Conservation (phyloP, 2,113 vertebrate genomes). For the Sander vitreus region DNA sequence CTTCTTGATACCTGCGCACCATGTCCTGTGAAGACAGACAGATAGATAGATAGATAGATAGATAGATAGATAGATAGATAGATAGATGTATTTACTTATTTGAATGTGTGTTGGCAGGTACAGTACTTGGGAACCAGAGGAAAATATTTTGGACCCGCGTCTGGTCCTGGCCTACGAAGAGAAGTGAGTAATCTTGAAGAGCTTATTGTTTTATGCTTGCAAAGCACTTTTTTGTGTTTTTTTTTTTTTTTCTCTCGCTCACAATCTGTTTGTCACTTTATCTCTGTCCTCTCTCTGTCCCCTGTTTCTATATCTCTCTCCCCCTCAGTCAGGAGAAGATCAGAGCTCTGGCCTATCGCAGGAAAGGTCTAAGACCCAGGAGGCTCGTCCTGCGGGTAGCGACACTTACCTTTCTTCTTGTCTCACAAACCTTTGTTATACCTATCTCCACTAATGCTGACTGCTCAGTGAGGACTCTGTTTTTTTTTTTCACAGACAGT, state of each 20-base stretch:
- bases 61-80: constrained; percentile 1
- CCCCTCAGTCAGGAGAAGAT: constrained; percentile 92
- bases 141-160: constrained; percentile 98
- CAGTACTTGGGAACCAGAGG: constrained; percentile 99
- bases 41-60: background rate
- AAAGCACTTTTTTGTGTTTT: constrained; percentile 5
- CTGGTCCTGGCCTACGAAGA: constrained; percentile 97
- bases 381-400: constrained; percentile 94
- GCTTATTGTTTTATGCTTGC: background rate
- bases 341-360: constrained; percentile 94
- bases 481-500: background rate
- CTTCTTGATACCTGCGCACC: background rate
- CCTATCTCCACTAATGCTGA: background rate
- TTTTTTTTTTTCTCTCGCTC: background rate
- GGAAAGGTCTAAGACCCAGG: constrained; percentile 96
- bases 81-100: background rate
- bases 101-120: constrained; percentile 86
- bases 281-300: constrained; percentile 19
- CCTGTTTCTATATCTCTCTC: constrained; percentile 15
- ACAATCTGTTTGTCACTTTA: constrained; percentile 13
- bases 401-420: constrained; percentile 15
- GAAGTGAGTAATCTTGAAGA: constrained; percentile 87
- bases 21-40: background rate
- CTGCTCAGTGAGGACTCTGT: background rate
- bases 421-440: background rate